Percentiles rank a stretch among this genome's conserved stretches.
phyloP scores from a whole-genome alignment of 2,888 invertebrate genomes.

The Caenorhabditis sp. region DNA sequence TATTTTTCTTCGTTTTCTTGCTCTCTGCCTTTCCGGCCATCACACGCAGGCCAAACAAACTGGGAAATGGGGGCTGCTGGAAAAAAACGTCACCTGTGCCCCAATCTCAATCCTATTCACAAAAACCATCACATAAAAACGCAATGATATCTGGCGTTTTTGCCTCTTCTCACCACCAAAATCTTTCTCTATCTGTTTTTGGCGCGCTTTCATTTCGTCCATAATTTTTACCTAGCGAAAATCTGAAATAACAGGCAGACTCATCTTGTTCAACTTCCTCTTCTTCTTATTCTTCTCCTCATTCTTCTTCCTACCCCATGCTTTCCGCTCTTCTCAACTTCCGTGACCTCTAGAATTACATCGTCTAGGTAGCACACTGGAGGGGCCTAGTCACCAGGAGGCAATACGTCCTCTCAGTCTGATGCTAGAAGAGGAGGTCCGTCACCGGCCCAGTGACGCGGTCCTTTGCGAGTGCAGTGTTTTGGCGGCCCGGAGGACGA shows the following conservation, averaged over 20 bases:
- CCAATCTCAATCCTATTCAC: slow-evolving; percentile 15
- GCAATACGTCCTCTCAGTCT: slow-evolving; percentile 50
- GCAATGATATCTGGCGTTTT: slow-evolving; percentile 6
- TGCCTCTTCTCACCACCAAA: too few species aligned
- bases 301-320: neutral
- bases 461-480: slow-evolving; percentile 67
- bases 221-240: too few species aligned
- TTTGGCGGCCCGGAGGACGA: slow-evolving; percentile 49
- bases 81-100: slow-evolving; percentile 1
- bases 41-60: neutral
- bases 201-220: too few species aligned
- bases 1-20: neutral
- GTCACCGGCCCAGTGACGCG: slow-evolving; percentile 66
- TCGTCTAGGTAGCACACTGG: slow-evolving; percentile 52
- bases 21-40: too few species aligned
- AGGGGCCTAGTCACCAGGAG: slow-evolving; percentile 53
- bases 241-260: too few species aligned
- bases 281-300: neutral
- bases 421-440: slow-evolving; percentile 59
- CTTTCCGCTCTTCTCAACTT: slow-evolving; percentile 4
- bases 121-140: slow-evolving; percentile 37
- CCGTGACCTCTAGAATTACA: slow-evolving; percentile 29
- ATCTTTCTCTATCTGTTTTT: too few species aligned
- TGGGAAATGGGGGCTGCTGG: neutral
- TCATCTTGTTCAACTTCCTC: too few species aligned